Base-by-base conservation (phyloP, 2,113 vertebrate species). In the Bos indicus region DNA sequence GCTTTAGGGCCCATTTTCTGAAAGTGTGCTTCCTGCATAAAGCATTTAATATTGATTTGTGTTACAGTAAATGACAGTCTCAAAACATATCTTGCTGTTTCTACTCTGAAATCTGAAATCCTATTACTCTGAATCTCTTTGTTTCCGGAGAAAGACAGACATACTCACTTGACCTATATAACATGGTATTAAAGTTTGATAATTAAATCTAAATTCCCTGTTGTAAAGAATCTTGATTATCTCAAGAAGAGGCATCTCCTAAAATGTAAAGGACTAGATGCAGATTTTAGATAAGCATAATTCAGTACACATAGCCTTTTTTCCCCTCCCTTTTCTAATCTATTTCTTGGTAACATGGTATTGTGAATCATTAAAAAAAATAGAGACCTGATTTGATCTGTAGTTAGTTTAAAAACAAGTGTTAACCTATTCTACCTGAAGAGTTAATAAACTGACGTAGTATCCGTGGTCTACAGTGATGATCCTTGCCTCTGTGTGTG, bases 11-110 rank as follows among this genome's bases (percentile, higher is more conserved):
- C 98, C 80, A 62, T 99, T 98, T 99, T 99, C 98, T 99, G 98
- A 98, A 99, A 99, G 98, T 98, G 98, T 97, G 93, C 98, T 99
- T 99, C 99, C 99, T 99, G 98, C 97, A 97, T 98, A 98, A 99
- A 98, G 98, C 98, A 99, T 99, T 99, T 99, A 98, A 98, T 99
- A 99, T 99, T 98, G 99, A 99, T 99, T 98, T 98, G 97, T 98
- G 59, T 99, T 99, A 98, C 97, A 86, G 98, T 99, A 98, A 99
- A 91, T 98, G 99, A 97, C 97, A 98, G 98, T 98, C 98, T 98
- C 98, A 98, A 98, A 99, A 97, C 97, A 97, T 98, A 96, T 98
- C 98, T 98, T 99, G 97, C 96, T 98, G 97, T 98, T 98, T 98
- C 98, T 98, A 54, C 98, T 98, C 93, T 98, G 96, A 99, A 99